Percentiles rank a stretch among this genome's conserved stretches.
These are phyloP conservation scores for Thryonomys swinderianus DNA, from an alignment of 2,113 vertebrate species.

Conservation along the genomic window DNA sequence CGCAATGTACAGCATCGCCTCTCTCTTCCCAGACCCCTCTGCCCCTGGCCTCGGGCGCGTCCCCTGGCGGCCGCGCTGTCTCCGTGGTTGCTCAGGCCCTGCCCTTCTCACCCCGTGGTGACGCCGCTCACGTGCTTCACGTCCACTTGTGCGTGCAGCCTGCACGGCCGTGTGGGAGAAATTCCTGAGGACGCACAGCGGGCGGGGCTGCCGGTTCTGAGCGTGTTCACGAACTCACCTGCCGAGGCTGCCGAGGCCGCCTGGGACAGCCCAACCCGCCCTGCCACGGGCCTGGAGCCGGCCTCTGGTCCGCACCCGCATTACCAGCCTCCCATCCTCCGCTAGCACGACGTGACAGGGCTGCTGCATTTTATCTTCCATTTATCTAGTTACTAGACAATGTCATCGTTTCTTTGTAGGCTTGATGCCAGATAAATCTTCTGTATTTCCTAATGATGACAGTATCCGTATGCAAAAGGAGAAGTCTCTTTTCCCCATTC, in stretches of 20 bases:
- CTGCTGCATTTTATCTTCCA: accelerated
- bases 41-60: no score
- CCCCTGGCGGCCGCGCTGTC: background rate
- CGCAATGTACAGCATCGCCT: accelerated
- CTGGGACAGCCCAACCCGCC: no score
- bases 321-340: accelerated
- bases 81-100: no score
- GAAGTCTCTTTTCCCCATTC: no score
- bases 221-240: accelerated
- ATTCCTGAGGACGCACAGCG: accelerated
- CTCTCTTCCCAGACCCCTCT: accelerated
- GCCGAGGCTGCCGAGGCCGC: no score
- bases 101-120: no score
- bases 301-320: accelerated
- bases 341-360: accelerated
- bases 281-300: no score
- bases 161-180: accelerated
- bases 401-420: accelerated
- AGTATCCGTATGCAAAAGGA: no score
- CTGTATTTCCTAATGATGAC: background rate
- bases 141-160: no score
- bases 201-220: accelerated
- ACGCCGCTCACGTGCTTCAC: background rate
- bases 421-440: background rate
- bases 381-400: no score